A percentile compares a stretch with the other conserved stretches of the same genome.
Conservation (phyloP, 2,113 vertebrate species). For the Brachirus orientalis region DNA sequence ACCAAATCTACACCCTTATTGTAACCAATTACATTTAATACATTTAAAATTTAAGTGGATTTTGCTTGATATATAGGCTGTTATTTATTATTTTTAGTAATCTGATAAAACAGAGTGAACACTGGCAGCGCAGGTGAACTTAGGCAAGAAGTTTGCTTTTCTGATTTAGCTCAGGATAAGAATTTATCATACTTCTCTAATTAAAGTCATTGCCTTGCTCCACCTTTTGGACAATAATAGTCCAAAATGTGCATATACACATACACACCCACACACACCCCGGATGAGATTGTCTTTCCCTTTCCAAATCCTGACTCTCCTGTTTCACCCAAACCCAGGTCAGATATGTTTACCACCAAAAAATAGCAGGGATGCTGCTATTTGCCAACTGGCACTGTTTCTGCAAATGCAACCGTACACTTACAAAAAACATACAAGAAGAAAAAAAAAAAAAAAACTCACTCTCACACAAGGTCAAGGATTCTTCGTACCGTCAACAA, state of each 20-base stretch:
- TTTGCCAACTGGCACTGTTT: conserved; percentile 57
- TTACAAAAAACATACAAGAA: no score
- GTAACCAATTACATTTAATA: neutral
- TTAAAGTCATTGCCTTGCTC: conserved; percentile 8
- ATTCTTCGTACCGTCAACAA: conserved; percentile 23
- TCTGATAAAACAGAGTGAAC: neutral
- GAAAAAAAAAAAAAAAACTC: conserved; percentile 2
- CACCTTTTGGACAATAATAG: conserved; percentile 5
- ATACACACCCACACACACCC: conserved; percentile 26
- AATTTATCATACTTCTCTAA: neutral
- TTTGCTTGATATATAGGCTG: neutral
- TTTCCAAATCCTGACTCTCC: conserved; percentile 41
- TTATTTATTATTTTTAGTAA: conserved; percentile 7
- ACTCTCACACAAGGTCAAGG: conserved; percentile 49
- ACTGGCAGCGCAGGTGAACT: conserved; percentile 20
- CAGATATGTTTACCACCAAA: conserved; percentile 66
- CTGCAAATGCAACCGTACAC: conserved; percentile 33
- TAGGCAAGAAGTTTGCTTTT: neutral
- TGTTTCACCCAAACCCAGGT: conserved; percentile 47
- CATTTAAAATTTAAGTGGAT: neutral
- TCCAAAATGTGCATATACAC: conserved; percentile 1
- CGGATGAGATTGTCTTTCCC: conserved; percentile 58
- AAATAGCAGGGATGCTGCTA: conserved; percentile 15
- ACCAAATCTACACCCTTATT: conserved; percentile 1
- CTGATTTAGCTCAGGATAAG: conserved; percentile 1